Percentiles rank a stretch among this genome's conserved stretches.
Conservation (phyloP, 2,797 vertebrate genomes). For the Cyclopterus lumpus region DNA sequence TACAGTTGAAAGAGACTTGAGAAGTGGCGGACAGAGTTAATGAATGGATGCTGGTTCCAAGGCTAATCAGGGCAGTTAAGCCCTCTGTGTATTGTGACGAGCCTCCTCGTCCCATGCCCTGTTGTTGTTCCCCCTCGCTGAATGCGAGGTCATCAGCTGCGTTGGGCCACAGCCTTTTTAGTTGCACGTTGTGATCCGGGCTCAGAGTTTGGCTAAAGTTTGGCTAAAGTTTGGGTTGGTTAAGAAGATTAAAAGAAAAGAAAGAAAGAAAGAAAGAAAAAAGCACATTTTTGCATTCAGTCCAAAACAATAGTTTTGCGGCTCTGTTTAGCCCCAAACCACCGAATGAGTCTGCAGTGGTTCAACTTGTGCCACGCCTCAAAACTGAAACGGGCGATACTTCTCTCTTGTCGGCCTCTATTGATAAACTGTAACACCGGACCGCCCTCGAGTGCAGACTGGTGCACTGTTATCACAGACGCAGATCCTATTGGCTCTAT, state of each 20-base stretch:
- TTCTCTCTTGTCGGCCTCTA: background rate
- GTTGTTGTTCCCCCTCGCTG: background rate
- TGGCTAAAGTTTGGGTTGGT: background rate
- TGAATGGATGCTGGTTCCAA: background rate
- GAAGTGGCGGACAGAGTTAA: background rate
- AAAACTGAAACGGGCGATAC: background rate
- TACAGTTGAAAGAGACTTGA: background rate
- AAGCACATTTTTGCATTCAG: background rate
- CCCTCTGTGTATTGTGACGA: background rate
- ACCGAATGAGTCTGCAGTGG: background rate
- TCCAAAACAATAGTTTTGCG: background rate
- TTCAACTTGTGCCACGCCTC: slow-evolving; percentile 30
- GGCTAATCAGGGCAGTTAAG: background rate
- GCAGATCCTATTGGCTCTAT: slow-evolving; percentile 50
- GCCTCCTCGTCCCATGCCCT: background rate
- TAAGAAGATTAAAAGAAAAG: background rate
- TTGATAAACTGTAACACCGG: background rate
- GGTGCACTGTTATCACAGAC: slow-evolving; percentile 26
- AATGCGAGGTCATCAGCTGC: background rate
- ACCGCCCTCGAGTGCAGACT: background rate
- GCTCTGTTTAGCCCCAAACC: background rate
- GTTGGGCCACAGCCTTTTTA: background rate
- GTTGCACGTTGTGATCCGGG: background rate
- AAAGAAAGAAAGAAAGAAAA: no score
- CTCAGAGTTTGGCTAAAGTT: background rate